phyloP scores from a whole-genome alignment of 2,113 vertebrate species.

The Triplophysa dalaica region DNA sequence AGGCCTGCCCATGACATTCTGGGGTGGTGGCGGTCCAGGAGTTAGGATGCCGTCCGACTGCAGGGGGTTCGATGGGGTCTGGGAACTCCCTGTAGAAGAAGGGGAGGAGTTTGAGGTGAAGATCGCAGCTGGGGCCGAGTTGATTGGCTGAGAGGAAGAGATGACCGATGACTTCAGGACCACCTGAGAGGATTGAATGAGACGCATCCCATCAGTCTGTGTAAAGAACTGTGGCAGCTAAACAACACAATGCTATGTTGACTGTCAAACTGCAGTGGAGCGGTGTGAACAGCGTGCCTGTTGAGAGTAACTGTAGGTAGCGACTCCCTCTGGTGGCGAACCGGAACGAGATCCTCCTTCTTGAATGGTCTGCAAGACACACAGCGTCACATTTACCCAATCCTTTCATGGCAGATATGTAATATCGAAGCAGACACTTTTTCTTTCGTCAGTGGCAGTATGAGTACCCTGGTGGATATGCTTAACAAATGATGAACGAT shows the following conservation, averaged over 20 bases:
- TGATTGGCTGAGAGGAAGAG: slow-evolving; percentile 75
- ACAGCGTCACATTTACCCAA: no score
- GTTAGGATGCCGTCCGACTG: slow-evolving; percentile 67
- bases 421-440: no score
- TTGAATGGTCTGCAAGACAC: slow-evolving; percentile 74
- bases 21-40: slow-evolving; percentile 71
- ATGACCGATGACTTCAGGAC: slow-evolving; percentile 79
- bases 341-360: slow-evolving; percentile 72
- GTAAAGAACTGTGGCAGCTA: neutral
- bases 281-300: slow-evolving; percentile 71
- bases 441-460: neutral
- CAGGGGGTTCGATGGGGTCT: slow-evolving; percentile 71
- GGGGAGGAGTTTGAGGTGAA: slow-evolving; percentile 78
- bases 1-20: slow-evolving; percentile 70
- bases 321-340: slow-evolving; percentile 74
- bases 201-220: neutral
- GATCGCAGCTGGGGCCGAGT: slow-evolving; percentile 68
- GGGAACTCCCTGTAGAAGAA: slow-evolving; percentile 72
- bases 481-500: neutral
- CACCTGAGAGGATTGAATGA: slow-evolving; percentile 64
- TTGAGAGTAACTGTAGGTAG: slow-evolving; percentile 80
- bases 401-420: no score
- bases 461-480: neutral
- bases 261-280: neutral
- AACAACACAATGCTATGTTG: neutral